These are phyloP conservation scores for Perccottus glenii DNA, from an alignment of 2,113 vertebrate genomes.

Conservation along the genomic window DNA sequence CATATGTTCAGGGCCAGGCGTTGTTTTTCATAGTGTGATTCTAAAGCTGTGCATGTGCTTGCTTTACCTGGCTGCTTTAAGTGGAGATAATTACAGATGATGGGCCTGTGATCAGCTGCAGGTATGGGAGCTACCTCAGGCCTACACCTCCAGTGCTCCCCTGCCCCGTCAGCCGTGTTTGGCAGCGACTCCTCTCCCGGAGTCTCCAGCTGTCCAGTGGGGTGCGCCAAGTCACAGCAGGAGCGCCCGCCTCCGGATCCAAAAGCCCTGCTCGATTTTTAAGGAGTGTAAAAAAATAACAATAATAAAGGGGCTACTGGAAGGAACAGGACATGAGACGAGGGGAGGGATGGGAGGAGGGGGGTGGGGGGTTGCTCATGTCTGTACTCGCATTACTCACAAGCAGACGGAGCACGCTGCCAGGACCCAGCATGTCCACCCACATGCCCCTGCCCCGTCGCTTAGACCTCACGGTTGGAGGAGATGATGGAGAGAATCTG, in stretches of 20 bases:
- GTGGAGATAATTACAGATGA: slow-evolving; percentile 81
- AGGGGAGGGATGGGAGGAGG: neutral
- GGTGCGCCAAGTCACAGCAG: slow-evolving; percentile 97
- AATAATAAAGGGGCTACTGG: neutral
- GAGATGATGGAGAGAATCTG: slow-evolving; percentile 86
- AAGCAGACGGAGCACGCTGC: slow-evolving; percentile 86
- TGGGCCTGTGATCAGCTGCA: slow-evolving; percentile 79
- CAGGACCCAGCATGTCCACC: slow-evolving; percentile 84
- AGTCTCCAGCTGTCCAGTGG: slow-evolving; percentile 94
- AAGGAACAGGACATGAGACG: slow-evolving; percentile 20
- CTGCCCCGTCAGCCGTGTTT: slow-evolving; percentile 82
- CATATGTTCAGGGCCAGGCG: neutral
- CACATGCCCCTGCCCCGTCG: slow-evolving; percentile 82
- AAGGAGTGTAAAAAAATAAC: slow-evolving; percentile 36
- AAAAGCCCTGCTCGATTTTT: slow-evolving; percentile 71
- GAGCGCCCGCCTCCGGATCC: slow-evolving; percentile 87
- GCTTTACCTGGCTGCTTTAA: slow-evolving; percentile 63
- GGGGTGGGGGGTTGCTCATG: slow-evolving; percentile 31
- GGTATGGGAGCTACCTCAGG: slow-evolving; percentile 79
- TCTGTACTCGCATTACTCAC: slow-evolving; percentile 78
- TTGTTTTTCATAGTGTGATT: slow-evolving; percentile 3
- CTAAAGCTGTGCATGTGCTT: slow-evolving; percentile 27
- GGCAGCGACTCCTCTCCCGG: slow-evolving; percentile 85
- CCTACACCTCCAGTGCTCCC: slow-evolving; percentile 74
- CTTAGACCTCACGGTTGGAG: slow-evolving; percentile 79